A percentile compares a stretch with the other conserved stretches of the same genome.
These are phyloP conservation scores for Thysanoteuthis rhombus DNA, from an alignment of 2,888 invertebrate species.

Conservation along the genomic window DNA sequence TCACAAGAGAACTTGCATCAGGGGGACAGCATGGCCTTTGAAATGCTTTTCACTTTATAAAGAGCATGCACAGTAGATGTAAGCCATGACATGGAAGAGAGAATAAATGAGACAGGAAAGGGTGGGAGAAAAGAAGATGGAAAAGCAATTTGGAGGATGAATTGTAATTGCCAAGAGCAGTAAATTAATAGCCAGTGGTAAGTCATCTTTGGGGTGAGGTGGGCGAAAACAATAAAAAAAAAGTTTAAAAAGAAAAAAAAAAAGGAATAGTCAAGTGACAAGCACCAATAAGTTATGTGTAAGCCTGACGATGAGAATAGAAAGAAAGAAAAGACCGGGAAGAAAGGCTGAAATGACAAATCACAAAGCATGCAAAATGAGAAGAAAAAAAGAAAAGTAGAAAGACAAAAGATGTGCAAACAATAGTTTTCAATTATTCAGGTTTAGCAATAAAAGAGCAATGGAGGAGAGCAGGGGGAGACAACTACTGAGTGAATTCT, in stretches of 20 bases:
- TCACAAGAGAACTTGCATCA: neutral
- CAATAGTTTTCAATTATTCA: slow-evolving; percentile 12
- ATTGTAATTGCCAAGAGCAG: slow-evolving; percentile 12
- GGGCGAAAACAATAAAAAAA: too few species aligned
- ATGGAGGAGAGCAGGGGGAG: neutral
- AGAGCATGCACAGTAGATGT: neutral
- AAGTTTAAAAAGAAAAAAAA: too few species aligned
- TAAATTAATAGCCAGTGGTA: neutral
- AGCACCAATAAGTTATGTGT: neutral
- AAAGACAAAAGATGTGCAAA: neutral
- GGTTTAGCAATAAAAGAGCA: neutral
- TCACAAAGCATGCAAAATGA: neutral
- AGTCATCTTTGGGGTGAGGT: neutral
- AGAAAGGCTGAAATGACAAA: neutral
- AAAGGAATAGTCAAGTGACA: neutral
- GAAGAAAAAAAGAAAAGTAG: neutral
- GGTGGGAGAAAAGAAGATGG: neutral
- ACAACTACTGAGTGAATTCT: neutral
- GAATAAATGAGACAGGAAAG: neutral
- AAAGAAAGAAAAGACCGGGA: neutral
- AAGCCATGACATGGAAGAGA: slow-evolving; percentile 12
- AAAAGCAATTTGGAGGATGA: slow-evolving; percentile 12
- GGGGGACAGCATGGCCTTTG: neutral
- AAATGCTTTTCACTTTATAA: neutral
- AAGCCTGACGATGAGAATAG: neutral